Conservation (phyloP, 2,888 invertebrate genomes). For the Julus scanicus region DNA sequence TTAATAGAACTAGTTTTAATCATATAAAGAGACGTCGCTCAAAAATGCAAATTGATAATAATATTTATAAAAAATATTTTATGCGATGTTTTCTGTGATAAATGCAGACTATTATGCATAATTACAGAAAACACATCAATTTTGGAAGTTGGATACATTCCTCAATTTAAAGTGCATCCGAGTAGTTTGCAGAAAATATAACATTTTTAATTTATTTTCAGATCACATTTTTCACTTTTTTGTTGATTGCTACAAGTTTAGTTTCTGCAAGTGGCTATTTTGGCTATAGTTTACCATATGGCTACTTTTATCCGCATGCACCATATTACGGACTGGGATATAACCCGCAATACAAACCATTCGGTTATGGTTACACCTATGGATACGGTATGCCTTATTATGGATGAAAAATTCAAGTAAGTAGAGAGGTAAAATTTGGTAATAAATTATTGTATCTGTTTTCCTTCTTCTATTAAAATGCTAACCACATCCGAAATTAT, state of each 20-base stretch:
- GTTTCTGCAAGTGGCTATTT: not conserved
- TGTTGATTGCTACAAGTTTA: not conserved
- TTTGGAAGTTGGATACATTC: not conserved
- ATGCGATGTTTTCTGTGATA: too few relatives aligned
- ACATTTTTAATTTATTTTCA: not conserved
- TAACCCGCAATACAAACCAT: not conserved
- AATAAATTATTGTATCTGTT: not conserved
- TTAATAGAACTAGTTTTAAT: too few relatives aligned
- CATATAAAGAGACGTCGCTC: too few relatives aligned
- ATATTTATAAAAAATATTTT: too few relatives aligned
- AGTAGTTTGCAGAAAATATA: not conserved
- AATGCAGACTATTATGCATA: too few relatives aligned
- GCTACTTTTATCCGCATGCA: not conserved
- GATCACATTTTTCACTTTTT: not conserved
- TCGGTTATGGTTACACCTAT: not conserved
- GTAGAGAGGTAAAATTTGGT: not conserved
- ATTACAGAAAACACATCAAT: not conserved
- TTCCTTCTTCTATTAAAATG: not conserved
- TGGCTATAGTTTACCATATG: not conserved
- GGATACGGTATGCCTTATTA: not conserved
- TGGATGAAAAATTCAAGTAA: constrained; percentile 3
- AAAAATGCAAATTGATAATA: too few relatives aligned
- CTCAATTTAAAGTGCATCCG: not conserved
- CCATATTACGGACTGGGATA: constrained; percentile 9
- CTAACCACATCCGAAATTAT: not conserved